A percentile compares a stretch with the other conserved stretches of the same genome.
These are phyloP conservation scores for Steatornis caripensis DNA, from an alignment of 2,113 vertebrate species.

Conservation along the genomic window DNA sequence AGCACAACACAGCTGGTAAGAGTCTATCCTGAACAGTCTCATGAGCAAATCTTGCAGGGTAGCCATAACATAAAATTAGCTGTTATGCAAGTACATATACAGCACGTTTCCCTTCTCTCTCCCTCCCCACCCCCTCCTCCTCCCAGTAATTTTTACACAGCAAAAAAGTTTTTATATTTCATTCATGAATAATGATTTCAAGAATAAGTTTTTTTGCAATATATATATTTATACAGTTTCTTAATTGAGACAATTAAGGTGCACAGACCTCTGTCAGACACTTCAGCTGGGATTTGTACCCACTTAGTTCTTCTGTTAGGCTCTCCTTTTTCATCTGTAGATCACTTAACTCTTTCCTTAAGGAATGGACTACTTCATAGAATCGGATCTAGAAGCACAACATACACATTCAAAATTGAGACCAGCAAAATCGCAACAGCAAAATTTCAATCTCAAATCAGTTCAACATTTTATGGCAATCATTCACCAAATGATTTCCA, in stretches of 20 bases:
- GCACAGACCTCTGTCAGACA: constrained; percentile 83
- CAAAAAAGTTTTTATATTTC: background rate
- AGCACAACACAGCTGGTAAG: background rate
- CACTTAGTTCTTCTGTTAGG: constrained; percentile 80
- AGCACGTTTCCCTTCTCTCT: background rate
- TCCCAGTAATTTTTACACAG: background rate
- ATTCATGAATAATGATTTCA: background rate
- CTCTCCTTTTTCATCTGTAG: constrained; percentile 77
- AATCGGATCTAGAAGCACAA: constrained; percentile 79
- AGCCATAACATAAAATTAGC: background rate
- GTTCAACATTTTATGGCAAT: background rate
- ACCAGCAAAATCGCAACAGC: background rate
- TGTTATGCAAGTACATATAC: background rate
- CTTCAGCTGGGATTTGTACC: constrained; percentile 80
- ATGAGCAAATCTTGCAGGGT: background rate
- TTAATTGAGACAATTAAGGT: background rate
- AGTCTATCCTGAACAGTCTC: background rate
- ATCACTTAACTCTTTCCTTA: constrained; percentile 80
- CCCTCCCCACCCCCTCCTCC: background rate
- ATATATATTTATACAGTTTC: background rate
- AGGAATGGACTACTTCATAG: constrained; percentile 84
- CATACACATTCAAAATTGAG: background rate
- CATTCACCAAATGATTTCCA: background rate
- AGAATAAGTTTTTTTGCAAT: background rate
- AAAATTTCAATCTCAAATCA: background rate